phyloP scores from a whole-genome alignment of 2,113 vertebrate genomes.

The Scolopax mira region DNA sequence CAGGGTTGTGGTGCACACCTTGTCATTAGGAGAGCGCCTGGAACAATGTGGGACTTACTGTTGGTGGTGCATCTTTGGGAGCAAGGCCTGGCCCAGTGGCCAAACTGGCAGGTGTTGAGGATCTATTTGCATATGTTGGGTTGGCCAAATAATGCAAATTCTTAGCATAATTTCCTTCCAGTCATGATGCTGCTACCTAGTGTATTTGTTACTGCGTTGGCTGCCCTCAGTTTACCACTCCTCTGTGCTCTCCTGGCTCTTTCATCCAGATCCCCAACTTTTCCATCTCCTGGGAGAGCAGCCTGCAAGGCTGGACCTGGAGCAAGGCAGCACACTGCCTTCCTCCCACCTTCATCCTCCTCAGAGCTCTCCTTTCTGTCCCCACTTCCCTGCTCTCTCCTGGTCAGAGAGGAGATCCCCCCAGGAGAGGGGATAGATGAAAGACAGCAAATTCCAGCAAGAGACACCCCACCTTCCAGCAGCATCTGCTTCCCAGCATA shows the following conservation, averaged over 20 bases:
- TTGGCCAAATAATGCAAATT: background rate
- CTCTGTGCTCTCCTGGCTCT: background rate
- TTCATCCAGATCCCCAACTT: background rate
- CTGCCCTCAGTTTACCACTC: background rate
- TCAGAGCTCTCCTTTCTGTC: background rate
- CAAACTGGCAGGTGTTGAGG: background rate
- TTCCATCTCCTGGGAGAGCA: background rate
- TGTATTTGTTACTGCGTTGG: background rate
- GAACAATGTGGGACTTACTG: background rate
- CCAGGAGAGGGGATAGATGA: background rate
- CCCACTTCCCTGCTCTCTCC: background rate
- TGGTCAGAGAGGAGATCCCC: background rate
- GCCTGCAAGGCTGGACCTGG: background rate
- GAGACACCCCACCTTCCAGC: background rate
- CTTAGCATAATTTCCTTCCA: background rate
- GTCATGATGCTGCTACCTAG: background rate
- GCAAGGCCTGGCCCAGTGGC: background rate
- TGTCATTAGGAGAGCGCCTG: background rate
- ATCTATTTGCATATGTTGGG: background rate
- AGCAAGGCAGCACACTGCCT: background rate
- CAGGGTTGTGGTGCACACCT: background rate
- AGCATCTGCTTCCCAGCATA: rapidly evolving
- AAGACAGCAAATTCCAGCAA: background rate
- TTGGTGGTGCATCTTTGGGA: background rate
- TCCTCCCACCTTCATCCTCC: background rate